These are phyloP conservation scores for Malurus splendens DNA, from an alignment of 2,797 vertebrate genomes.

Conservation along the genomic window DNA sequence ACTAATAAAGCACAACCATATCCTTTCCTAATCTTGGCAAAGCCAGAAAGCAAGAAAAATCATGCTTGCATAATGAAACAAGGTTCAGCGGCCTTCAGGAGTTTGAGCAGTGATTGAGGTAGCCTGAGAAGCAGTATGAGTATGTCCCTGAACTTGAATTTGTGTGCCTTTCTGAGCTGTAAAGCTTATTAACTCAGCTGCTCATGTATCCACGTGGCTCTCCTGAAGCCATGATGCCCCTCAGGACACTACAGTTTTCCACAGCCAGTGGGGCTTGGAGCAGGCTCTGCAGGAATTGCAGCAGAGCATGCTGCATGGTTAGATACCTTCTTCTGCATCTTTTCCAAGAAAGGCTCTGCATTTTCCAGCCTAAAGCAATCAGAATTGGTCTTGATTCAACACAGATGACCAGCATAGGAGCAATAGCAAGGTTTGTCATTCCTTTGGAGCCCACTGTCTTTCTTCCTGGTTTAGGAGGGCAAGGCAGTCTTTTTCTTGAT, in stretches of 20 bases:
- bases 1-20: background rate
- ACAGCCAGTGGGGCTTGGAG: background rate
- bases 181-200: background rate
- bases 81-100: background rate
- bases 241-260: background rate
- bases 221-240: fast-evolving
- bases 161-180: background rate
- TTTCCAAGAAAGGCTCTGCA: background rate
- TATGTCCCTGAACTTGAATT: background rate
- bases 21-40: background rate
- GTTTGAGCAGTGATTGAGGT: background rate
- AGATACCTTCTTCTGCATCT: background rate
- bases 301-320: background rate
- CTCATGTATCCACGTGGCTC: fast-evolving
- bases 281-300: background rate
- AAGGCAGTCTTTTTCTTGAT: background rate
- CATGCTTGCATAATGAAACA: background rate
- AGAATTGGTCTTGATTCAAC: background rate
- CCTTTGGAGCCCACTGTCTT: background rate
- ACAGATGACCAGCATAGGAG: background rate
- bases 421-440: background rate
- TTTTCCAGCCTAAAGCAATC: background rate
- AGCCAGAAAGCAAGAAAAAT: background rate
- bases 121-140: background rate
- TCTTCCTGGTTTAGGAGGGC: background rate